phyloP scores from a whole-genome alignment of 2,888 invertebrate species.

The Periphyllus acericola region DNA sequence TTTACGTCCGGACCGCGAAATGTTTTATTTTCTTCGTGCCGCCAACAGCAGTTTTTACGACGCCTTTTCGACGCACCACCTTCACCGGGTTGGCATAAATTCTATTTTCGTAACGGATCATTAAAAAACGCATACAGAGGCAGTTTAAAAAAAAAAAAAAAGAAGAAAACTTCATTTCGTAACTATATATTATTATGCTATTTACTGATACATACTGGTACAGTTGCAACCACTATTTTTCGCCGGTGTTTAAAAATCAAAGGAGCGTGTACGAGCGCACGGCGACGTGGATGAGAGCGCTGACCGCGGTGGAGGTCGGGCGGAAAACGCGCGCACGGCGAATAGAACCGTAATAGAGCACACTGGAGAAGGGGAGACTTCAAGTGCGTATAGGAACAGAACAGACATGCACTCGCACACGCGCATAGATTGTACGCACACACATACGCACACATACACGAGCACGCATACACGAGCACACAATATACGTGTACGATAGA shows the following conservation, averaged over 20 bases:
- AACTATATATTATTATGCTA: neutral
- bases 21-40: slow-evolving; percentile 44
- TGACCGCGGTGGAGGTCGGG: neutral
- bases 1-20: slow-evolving; percentile 36
- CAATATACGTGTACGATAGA: neutral
- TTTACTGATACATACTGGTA: neutral
- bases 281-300: slow-evolving; percentile 19
- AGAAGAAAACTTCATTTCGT: no score
- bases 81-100: slow-evolving; percentile 44
- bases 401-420: slow-evolving; percentile 1
- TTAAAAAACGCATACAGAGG: slow-evolving; percentile 43
- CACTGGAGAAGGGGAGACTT: slow-evolving; percentile 4
- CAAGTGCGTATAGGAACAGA: slow-evolving; percentile 24
- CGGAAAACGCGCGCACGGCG: neutral
- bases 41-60: slow-evolving; percentile 51
- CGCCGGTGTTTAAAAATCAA: slow-evolving; percentile 38
- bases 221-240: neutral
- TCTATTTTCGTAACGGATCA: slow-evolving; percentile 57
- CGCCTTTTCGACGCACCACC: slow-evolving; percentile 25
- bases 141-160: neutral
- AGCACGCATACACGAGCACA: neutral
- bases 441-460: neutral
- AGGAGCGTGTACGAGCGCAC: slow-evolving; percentile 1
- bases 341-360: slow-evolving; percentile 6
- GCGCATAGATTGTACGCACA: neutral